Evolutionary conservation across 2,797 vertebrate genomes (phyloP).

Genomic region (Artibeus lituratus): DNA sequence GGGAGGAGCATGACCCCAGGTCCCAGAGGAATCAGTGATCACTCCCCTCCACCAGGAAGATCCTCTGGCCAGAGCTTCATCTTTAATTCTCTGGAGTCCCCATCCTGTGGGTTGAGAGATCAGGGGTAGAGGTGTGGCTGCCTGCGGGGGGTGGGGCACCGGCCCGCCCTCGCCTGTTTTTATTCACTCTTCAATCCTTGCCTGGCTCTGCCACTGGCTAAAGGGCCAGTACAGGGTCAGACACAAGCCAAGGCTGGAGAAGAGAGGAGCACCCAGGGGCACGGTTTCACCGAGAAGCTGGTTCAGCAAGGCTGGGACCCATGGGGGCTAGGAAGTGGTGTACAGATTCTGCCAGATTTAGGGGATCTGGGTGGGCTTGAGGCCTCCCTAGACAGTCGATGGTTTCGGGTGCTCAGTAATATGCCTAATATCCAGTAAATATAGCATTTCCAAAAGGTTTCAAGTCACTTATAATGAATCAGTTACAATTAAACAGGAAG

Average conservation of each 20-base stretch:
- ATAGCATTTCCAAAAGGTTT: background rate
- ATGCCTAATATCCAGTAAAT: background rate
- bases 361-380: background rate
- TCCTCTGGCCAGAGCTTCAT: background rate
- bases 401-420: background rate
- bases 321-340: background rate
- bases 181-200: background rate
- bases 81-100: background rate
- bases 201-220: background rate
- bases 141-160: background rate
- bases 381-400: background rate
- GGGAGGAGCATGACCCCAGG: background rate
- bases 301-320: background rate
- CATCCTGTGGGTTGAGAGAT: background rate
- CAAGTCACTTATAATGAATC: background rate
- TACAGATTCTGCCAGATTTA: background rate
- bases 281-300: background rate
- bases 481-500: conserved; percentile 33
- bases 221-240: too few relatives aligned
- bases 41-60: background rate
- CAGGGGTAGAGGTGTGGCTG: background rate
- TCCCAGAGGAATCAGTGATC: background rate
- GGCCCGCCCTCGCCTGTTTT: background rate
- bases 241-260: background rate
- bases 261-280: background rate